Conservation (phyloP, 2,113 vertebrate genomes). For the Tor tambroides region DNA sequence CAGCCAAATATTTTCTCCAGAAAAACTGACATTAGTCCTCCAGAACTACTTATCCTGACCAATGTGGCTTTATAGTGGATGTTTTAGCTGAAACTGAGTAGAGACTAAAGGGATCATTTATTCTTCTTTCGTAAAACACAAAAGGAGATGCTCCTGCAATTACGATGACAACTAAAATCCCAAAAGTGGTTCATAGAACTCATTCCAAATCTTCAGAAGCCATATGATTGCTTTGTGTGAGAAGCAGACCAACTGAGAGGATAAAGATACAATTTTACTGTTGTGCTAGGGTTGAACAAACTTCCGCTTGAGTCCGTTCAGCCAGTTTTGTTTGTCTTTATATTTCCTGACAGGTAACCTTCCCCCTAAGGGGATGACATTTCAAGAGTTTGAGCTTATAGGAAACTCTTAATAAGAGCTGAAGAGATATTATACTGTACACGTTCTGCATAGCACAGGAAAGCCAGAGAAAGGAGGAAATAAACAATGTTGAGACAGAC, state of each 20-base stretch:
- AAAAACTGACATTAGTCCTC: not conserved
- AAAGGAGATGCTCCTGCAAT: not conserved
- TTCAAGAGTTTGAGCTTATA: slow-evolving; percentile 17
- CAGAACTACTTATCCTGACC: too few relatives aligned
- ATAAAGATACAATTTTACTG: not conserved
- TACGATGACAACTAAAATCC: not conserved
- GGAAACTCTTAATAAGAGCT: not conserved
- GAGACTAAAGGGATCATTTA: not conserved
- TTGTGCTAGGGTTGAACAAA: not conserved
- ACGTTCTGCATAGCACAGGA: not conserved
- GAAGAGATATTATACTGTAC: not conserved
- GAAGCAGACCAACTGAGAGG: not conserved
- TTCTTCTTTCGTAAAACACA: not conserved
- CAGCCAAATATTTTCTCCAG: not conserved
- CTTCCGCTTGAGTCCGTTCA: not conserved
- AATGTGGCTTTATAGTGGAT: not conserved
- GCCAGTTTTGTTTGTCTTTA: slow-evolving; percentile 4
- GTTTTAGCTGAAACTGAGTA: not conserved
- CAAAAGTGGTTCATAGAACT: not conserved
- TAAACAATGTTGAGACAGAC: not conserved
- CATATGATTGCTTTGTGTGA: not conserved
- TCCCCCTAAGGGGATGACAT: slow-evolving; percentile 24
- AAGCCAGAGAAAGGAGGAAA: not conserved
- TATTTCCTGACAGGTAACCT: slow-evolving; percentile 18
- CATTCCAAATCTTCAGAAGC: not conserved